Conservation (phyloP, 1,140 invertebrate genomes). For the Oryctes rhinoceros region DNA sequence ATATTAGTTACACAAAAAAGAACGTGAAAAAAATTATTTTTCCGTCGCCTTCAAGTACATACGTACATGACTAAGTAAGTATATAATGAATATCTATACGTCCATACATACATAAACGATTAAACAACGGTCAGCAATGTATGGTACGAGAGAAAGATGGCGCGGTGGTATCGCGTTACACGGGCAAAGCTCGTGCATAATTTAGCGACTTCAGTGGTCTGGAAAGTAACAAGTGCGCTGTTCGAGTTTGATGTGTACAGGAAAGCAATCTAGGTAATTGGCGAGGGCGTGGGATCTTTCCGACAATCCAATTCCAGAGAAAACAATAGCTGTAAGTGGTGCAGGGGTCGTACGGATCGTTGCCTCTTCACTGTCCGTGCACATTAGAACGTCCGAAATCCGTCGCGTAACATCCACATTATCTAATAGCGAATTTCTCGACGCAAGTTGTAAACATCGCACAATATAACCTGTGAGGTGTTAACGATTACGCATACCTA, state of each 20-base stretch:
- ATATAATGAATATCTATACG: background rate
- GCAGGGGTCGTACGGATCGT: conserved; percentile 51
- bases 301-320: conserved; percentile 67
- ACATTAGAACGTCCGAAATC: conserved; percentile 33
- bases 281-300: conserved; percentile 56
- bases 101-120: background rate
- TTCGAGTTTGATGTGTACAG: conserved; percentile 47
- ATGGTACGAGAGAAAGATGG: conserved; percentile 10
- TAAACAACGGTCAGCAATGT: background rate
- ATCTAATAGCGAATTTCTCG: conserved; percentile 35
- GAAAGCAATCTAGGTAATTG: conserved; percentile 52
- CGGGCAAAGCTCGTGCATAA: conserved; percentile 43
- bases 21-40: no score
- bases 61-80: background rate
- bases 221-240: conserved; percentile 47
- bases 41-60: no score
- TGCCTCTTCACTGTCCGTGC: conserved; percentile 42
- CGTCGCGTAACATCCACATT: conserved; percentile 40
- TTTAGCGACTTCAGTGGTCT: conserved; percentile 42
- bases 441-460: conserved; percentile 18
- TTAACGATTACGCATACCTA: background rate
- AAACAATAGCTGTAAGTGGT: conserved; percentile 67
- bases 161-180: conserved; percentile 39
- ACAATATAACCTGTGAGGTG: background rate
- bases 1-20: no score